Base-by-base conservation (phyloP, 23 tunicate species). In the Styela plicata region DNA sequence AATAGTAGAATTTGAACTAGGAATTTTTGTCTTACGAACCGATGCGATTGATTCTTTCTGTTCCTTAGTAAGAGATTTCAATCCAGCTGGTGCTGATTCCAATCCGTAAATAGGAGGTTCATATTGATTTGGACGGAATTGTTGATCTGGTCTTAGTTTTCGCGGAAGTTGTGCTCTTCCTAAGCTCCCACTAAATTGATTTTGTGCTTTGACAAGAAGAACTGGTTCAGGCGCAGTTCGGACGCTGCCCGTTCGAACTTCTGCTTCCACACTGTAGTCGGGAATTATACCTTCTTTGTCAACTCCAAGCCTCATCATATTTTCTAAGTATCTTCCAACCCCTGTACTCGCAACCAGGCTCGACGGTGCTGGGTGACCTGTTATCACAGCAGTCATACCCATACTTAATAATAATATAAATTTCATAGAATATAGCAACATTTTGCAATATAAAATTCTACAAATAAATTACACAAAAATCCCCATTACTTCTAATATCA, bases 1-100 rank as follows among this genome's bases (percentile, higher is more conserved):
- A n/a, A n/a, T n/a, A n/a, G n/a, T n/a, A n/a, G n/a, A n/a, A n/a
- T n/a, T n/a, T n/a, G n/a, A n/a, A n/a, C n/a, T n/a, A n/a, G n/a
- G n/a, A n/a, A n/a, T n/a, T n/a, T n/a, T n/a, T n/a, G n/a, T n/a
- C n/a, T n/a, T n/a, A n/a, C n/a, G n/a, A 33, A 87, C 91, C 78
- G 79, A 25, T 1, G 91, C 91, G 22, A 83, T 77, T 2, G 79
- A 75, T 65, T 82, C 86, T 33, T 61, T 82, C 22, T 82, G 78
- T 23, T 27, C 67, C 2, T 35, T 16, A 3, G 69, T 44, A 44
- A 87, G 69, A 34, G 66, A 35, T 19, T 26, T 70, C 2, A 87
- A 19, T 0, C 62, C 91, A 7, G 82, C 70, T 19, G 69, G 61
- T 3, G 78, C 86, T 0, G 70, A 63, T 0, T 61, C 70, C 24